Evolutionary conservation across 1,140 invertebrate species (phyloP).

Genomic region (Choristoneura fumiferana): DNA sequence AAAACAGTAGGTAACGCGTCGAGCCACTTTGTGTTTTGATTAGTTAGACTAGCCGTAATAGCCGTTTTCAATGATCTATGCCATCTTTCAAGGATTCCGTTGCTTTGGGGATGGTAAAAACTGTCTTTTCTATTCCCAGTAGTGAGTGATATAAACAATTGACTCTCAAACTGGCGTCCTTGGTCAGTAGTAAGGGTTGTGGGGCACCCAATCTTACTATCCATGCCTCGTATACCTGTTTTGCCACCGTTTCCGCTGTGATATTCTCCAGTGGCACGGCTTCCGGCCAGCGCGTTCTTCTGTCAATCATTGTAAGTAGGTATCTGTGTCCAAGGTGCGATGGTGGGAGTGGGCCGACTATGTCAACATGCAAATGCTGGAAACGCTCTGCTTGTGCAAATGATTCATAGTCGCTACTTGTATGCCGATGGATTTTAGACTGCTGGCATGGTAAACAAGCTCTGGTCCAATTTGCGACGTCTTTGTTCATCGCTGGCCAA

Average conservation of each 20-base stretch:
- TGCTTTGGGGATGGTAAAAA: slow-evolving; percentile 48
- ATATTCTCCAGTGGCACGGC: too few relatives aligned
- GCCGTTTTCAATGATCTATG: slow-evolving; percentile 54
- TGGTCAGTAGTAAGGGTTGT: slow-evolving; percentile 49
- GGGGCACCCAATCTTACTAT: slow-evolving; percentile 18
- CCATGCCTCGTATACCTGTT: too few relatives aligned
- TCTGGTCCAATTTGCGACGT: slow-evolving; percentile 33
- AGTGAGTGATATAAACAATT: slow-evolving; percentile 36
- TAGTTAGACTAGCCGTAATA: slow-evolving; percentile 23
- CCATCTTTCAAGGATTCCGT: slow-evolving; percentile 50
- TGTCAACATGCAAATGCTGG: too few relatives aligned
- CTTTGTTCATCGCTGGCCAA: background rate
- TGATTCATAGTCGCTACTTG: too few relatives aligned
- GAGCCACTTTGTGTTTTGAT: slow-evolving; percentile 30
- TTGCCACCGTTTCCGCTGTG: too few relatives aligned
- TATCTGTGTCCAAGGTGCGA: too few relatives aligned
- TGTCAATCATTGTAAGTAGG: too few relatives aligned
- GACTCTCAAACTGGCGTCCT: slow-evolving; percentile 36
- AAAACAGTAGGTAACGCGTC: slow-evolving; percentile 45
- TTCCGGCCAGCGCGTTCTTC: too few relatives aligned
- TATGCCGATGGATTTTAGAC: slow-evolving; percentile 26
- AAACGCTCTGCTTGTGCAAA: too few relatives aligned
- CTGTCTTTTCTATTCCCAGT: slow-evolving; percentile 29
- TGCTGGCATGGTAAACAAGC: slow-evolving; percentile 38
- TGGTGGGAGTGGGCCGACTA: too few relatives aligned